Evolutionary conservation across 2,797 vertebrate genomes (phyloP), one percentile per base, ranked within the genome.

Genomic region (Poeciliopsis presidionis): DNA sequence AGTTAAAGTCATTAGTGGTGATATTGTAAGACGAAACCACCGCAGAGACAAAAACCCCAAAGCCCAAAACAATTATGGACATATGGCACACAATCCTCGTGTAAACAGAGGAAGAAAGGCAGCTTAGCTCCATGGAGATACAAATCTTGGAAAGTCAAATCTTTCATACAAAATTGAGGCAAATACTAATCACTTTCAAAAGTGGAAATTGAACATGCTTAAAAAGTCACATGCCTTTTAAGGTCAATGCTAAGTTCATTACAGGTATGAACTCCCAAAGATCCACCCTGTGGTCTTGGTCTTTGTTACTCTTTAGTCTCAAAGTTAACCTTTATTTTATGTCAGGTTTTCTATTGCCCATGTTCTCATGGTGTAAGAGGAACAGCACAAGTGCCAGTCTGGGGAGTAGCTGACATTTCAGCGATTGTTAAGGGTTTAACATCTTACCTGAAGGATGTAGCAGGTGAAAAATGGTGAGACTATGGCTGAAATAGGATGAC

Each of bases 301-400:
- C 84, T 89, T 70, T 81, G 80, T 90, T 86, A 78, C 84, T 76
- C 84, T 55, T 75, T 72, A 82, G 79, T 87, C 69, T 88, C 75
- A 86, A 86, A 86, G 80, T 91, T 94, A 92, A 94, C 93, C 90
- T 94, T 94, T 90, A 89, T 86, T 94, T 94, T 87, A 93, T 92
- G 84, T 80, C 80, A 61, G 57, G 86, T 87, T 78, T 92, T 91
- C 85, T 30, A 85, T 91, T 89, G 80, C 87, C 84, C 65, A 41
- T 81, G 65, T 86, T 86, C 51, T 76, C 46, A 81, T 28, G 20
- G 69, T 76, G 81, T 59, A 46, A 36, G 78, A 84, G 79, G 80
- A 83, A 82, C 79, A 81, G 84, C 69, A 75, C 72, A 86, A 82
- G 80, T 84, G 82, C 87, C 86, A 91, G 89, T 89, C 80, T 87